phyloP scores from a whole-genome alignment of 2,113 vertebrate genomes.

The Ascaphus truei region DNA sequence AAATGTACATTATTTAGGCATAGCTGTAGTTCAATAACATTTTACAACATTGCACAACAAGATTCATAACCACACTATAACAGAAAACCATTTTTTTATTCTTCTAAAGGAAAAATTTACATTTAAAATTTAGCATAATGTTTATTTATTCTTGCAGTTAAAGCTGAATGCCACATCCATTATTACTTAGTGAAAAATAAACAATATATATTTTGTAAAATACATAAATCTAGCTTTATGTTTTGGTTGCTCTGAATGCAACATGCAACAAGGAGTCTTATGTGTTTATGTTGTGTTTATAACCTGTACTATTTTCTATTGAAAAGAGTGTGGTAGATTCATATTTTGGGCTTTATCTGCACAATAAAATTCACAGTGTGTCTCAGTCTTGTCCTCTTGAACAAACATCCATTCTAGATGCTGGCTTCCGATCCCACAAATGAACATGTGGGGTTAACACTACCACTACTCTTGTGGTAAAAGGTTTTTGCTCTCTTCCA shows the following conservation, averaged over 20 bases:
- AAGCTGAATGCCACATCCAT: constrained; percentile 49
- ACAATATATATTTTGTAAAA: constrained; percentile 44
- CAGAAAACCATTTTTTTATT: constrained; percentile 50
- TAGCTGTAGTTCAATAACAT: constrained; percentile 49
- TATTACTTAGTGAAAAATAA: constrained; percentile 45
- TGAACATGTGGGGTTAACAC: not conserved
- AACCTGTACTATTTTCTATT: constrained; percentile 2
- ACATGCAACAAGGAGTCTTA: constrained; percentile 62
- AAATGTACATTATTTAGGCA: constrained; percentile 47
- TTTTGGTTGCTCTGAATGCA: constrained; percentile 51
- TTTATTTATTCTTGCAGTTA: constrained; percentile 60
- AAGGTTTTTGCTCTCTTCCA: not conserved
- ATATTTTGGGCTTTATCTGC: not conserved
- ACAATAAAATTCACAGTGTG: not conserved
- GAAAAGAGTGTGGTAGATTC: not conserved
- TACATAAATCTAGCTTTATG: constrained; percentile 63
- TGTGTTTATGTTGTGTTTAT: constrained; percentile 54
- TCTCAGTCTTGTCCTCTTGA: not conserved
- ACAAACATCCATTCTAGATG: not conserved
- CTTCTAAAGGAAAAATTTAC: constrained; percentile 51
- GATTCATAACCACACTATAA: constrained; percentile 51
- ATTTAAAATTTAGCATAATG: constrained; percentile 52
- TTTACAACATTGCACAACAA: constrained; percentile 44
- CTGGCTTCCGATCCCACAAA: not conserved
- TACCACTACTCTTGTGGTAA: not conserved